phyloP scores from a whole-genome alignment of 2,113 vertebrate species.

The Strix uralensis region DNA sequence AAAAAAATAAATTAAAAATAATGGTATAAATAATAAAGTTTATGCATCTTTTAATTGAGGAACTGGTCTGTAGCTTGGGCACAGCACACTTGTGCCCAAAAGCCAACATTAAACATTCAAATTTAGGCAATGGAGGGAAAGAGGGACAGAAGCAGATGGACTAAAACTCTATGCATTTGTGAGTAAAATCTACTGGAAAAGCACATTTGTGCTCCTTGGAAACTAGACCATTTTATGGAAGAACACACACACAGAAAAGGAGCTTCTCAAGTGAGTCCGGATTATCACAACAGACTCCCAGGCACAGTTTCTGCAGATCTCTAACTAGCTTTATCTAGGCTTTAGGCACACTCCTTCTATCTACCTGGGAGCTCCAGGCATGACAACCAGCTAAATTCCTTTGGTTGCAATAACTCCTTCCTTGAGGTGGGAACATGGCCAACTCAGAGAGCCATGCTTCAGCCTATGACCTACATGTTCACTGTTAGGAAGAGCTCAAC shows the following conservation, averaged over 20 bases:
- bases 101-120: constrained; percentile 29
- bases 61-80: not conserved
- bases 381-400: not conserved
- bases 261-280: not conserved
- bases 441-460: not conserved
- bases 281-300: not conserved
- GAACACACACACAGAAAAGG: not conserved
- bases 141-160: constrained; percentile 6
- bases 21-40: not conserved
- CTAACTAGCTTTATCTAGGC: not conserved
- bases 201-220: not conserved
- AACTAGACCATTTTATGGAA: not conserved
- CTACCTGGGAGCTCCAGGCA: not conserved
- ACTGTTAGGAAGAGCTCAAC: not conserved
- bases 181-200: not conserved
- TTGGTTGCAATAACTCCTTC: not conserved
- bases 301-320: not conserved
- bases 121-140: not conserved
- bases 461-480: not conserved
- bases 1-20: not conserved
- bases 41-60: constrained; percentile 11
- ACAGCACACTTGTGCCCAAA: not conserved
- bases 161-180: not conserved
- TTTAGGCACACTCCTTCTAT: not conserved
- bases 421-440: not conserved